phyloP scores from a whole-genome alignment of 2,797 vertebrate genomes.

The Xenopus petersii region DNA sequence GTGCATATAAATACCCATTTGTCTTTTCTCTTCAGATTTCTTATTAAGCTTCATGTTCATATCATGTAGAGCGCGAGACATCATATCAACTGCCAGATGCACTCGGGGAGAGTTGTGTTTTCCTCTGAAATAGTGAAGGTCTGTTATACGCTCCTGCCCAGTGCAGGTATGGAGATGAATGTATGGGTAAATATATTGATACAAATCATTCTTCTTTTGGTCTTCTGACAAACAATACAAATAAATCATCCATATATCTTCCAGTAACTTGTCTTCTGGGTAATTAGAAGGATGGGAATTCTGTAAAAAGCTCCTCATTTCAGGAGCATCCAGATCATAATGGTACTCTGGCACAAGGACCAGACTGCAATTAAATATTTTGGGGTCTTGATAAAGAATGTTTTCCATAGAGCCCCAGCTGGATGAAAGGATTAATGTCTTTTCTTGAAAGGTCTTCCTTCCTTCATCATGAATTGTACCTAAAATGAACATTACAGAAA shows the following conservation, averaged over 20 bases:
- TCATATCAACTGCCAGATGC: not conserved
- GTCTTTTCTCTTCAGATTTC: too few relatives aligned
- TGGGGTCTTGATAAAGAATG: not conserved
- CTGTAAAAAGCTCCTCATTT: not conserved
- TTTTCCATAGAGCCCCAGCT: not conserved
- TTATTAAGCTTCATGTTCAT: not conserved
- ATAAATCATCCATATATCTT: not conserved
- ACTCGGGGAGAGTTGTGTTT: not conserved
- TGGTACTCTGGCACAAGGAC: not conserved
- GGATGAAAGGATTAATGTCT: slow-evolving; percentile 3
- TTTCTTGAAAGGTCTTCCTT: not conserved
- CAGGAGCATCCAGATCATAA: not conserved
- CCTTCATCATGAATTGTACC: not conserved
- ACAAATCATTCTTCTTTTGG: not conserved
- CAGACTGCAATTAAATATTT: not conserved
- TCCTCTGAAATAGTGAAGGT: not conserved
- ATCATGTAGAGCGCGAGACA: not conserved
- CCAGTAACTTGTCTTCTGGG: not conserved
- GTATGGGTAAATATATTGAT: not conserved
- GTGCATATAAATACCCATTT: too few relatives aligned
- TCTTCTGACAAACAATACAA: not conserved
- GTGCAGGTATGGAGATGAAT: not conserved
- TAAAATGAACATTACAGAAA: too few relatives aligned
- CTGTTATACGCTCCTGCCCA: not conserved
- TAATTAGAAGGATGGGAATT: not conserved